Evolutionary conservation across 2,888 invertebrate genomes (phyloP).

Genomic region (Drosophila siamana): DNA sequence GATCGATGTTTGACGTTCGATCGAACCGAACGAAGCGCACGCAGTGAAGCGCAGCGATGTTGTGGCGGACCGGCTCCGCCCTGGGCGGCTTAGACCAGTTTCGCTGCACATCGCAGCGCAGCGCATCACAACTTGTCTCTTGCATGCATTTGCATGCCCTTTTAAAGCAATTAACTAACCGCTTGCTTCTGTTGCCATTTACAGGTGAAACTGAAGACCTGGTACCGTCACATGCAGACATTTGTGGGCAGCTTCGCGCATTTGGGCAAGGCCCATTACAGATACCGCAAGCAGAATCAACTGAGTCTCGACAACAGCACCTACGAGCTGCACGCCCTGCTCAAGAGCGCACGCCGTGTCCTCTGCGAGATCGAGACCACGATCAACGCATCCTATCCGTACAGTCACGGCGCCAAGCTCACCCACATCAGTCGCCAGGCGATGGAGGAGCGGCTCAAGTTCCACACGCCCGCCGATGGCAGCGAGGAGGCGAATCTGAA

Average conservation of each 20-base stretch:
- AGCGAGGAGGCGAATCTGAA: slow-evolving; percentile 40
- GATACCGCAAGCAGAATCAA: slow-evolving; percentile 65
- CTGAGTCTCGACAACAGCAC: slow-evolving; percentile 51
- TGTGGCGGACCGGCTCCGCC: slow-evolving; percentile 67
- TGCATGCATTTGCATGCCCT: slow-evolving; percentile 50
- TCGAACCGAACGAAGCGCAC: no score
- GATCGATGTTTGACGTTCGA: slow-evolving; percentile 16
- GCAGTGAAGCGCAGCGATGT: no score
- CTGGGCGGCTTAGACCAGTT: slow-evolving; percentile 66
- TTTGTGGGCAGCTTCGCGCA: slow-evolving; percentile 82
- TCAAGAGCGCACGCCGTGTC: slow-evolving; percentile 75
- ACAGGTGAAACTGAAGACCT: slow-evolving; percentile 81
- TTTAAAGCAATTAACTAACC: neutral
- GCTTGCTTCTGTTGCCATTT: neutral
- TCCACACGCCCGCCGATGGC: slow-evolving; percentile 66
- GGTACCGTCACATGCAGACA: slow-evolving; percentile 82
- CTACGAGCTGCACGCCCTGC: slow-evolving; percentile 72
- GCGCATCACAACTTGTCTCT: neutral
- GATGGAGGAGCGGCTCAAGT: slow-evolving; percentile 67
- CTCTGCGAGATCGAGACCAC: slow-evolving; percentile 83
- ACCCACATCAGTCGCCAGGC: slow-evolving; percentile 46
- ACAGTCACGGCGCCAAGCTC: slow-evolving; percentile 59
- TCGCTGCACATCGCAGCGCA: slow-evolving; percentile 6
- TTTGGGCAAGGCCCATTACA: slow-evolving; percentile 75
- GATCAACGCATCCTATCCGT: slow-evolving; percentile 77